Percentiles rank a stretch among this genome's conserved stretches.
phyloP scores from a whole-genome alignment of 2,797 vertebrate genomes.

The Hippopotamyrus pictus region DNA sequence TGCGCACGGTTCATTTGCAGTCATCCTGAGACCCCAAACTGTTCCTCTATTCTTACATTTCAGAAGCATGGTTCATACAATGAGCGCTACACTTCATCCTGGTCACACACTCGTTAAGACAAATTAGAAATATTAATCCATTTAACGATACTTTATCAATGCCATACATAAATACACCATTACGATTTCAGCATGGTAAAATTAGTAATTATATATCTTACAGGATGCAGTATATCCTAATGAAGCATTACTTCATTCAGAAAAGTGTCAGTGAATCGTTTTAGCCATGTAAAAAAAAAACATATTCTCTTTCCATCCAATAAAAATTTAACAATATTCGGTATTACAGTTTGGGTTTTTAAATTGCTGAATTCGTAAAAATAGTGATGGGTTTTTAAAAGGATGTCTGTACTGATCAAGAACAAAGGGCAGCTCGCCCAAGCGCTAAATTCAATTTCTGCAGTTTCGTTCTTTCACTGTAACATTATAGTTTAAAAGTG shows the following conservation, averaged over 20 bases:
- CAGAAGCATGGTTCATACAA: neutral
- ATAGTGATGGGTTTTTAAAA: neutral
- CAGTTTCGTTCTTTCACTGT: conserved; percentile 28
- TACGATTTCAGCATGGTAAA: neutral
- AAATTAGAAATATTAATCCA: neutral
- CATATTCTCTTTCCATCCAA: neutral
- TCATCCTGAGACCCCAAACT: neutral
- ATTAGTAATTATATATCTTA: neutral
- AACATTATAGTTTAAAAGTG: neutral
- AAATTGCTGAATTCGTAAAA: conserved; percentile 5
- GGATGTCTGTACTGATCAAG: conserved; percentile 19
- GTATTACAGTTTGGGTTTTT: neutral
- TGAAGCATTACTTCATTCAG: neutral
- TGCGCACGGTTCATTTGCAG: neutral
- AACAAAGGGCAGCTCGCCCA: conserved; percentile 36
- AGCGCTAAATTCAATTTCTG: conserved; percentile 23
- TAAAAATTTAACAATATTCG: neutral
- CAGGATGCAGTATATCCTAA: neutral
- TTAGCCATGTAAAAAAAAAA: neutral
- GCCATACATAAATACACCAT: neutral
- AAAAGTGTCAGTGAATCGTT: neutral
- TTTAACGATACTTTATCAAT: neutral
- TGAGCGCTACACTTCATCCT: neutral
- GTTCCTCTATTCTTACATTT: neutral
- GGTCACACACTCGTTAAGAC: neutral